Evolutionary conservation across 2,888 invertebrate species (phyloP).

Genomic region (Apoderus coryli): DNA sequence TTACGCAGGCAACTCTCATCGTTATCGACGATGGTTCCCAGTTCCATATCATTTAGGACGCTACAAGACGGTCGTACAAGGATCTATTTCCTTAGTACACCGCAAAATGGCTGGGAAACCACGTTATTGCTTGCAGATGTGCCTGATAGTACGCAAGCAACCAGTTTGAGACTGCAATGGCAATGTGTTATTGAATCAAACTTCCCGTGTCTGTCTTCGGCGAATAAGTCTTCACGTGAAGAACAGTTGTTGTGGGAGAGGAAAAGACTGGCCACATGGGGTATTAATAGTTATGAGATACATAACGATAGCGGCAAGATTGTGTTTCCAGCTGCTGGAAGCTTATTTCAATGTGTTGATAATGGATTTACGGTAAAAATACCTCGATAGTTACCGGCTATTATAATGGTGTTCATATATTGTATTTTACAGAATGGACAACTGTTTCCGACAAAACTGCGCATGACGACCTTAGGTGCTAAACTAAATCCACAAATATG

Average conservation of each 20-base stretch:
- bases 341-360: conserved; percentile 74
- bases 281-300: conserved; percentile 86
- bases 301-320: conserved; percentile 70
- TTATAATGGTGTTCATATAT: conserved; percentile 8
- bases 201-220: conserved; percentile 45
- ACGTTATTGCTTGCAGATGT: conserved; percentile 78
- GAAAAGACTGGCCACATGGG: conserved; percentile 82
- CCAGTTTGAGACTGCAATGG: conserved; percentile 48
- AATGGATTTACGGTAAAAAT: conserved; percentile 49
- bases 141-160: conserved; percentile 43
- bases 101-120: conserved; percentile 79
- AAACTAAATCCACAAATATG: conserved; percentile 74
- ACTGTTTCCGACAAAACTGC: conserved; percentile 52
- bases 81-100: conserved; percentile 81
- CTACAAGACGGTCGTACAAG: conserved; percentile 66
- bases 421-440: conserved; percentile 38
- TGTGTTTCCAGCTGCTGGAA: conserved; percentile 81
- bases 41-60: conserved; percentile 65
- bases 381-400: too few species aligned
- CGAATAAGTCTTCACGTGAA: conserved; percentile 58
- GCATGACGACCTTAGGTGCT: conserved; percentile 48
- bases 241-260: conserved; percentile 85
- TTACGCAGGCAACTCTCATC: conserved; percentile 63
- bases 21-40: conserved; percentile 68
- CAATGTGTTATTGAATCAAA: conserved; percentile 69